Percentiles rank a stretch among this genome's conserved stretches.
Evolutionary conservation across 2,797 vertebrate species (phyloP).

Genomic region (Oreochromis mossambicus): DNA sequence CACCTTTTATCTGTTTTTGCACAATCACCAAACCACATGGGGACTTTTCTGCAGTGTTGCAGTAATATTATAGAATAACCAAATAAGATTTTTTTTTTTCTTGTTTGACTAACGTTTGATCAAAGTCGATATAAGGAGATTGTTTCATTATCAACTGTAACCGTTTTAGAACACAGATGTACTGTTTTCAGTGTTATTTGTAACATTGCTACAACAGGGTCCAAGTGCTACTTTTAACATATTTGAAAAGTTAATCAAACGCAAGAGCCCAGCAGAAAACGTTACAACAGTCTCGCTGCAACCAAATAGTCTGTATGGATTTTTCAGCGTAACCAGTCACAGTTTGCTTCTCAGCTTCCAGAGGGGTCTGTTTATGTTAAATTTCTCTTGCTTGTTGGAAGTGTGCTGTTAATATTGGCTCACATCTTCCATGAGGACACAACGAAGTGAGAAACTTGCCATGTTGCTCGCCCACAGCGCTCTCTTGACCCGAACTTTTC

Average conservation of each 20-base stretch:
- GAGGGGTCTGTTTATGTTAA: constrained; percentile 13
- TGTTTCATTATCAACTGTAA: not conserved
- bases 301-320: not conserved
- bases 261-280: not conserved
- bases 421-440: not conserved
- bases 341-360: not conserved
- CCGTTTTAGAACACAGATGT: not conserved
- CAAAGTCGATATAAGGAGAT: not conserved
- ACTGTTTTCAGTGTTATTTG: not conserved
- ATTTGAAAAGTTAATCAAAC: not conserved
- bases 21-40: not conserved
- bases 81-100: not conserved
- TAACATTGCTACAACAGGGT: not conserved
- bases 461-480: constrained; percentile 37
- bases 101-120: not conserved
- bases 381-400: not conserved
- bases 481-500: constrained; percentile 63
- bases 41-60: not conserved
- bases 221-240: not conserved
- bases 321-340: not conserved
- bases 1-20: not conserved
- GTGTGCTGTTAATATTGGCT: constrained; percentile 8
- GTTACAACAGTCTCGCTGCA: not conserved
- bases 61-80: not conserved
- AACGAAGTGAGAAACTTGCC: not conserved